Base-by-base conservation (phyloP, 2,113 vertebrate species). In the Galeopterus variegatus region DNA sequence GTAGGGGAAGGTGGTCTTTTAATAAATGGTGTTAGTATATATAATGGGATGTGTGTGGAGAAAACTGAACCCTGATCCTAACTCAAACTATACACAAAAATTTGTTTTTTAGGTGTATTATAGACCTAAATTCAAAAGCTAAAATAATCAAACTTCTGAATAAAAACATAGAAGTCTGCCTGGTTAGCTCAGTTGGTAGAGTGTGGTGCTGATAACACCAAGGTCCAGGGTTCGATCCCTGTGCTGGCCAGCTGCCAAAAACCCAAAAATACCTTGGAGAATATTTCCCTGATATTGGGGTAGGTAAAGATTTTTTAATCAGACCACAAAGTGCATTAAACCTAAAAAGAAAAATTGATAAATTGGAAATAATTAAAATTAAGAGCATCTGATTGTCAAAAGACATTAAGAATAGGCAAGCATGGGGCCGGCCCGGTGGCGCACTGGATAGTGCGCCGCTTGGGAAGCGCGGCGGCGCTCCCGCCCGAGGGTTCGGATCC, bases 61-160 rank as follows among this genome's bases (percentile, higher is more conserved):
- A 79, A 70, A 70, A 75, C 48, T 6, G 5, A 80, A 56, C 45
- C 28, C 21, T 70, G 14, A 79, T 41, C 15, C 28, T 85, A 58
- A 60, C 33, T 89, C 58, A 77, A 76, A 88, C 52, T 88, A 8
- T 33, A 88, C 12, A 48, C 33, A 86, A 54, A 70, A 70, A 62
- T 28, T 48, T 62, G 17, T 36, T 77, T 26, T 60, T 10, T 31
- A 79, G 33, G 12, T 79, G 31, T 41, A 90, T 52, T 31, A 26
- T 56, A 70, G 56, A 72, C 23, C 62, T 90, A 72, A 21, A 79
- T 85, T 93, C 23, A 64, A 96, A 93, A 93, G 54, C 31, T 96
- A 84, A 84, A 89, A 82, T n/a, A 90, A 70, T 58, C 11, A 81
- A 80, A 48, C 64, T 79, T 93, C 86, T 36, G 72, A 72, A 79